Evolutionary conservation across 2,113 vertebrate genomes (phyloP), one percentile per base, ranked within the genome.

Genomic region (Lucifuga dentata): DNA sequence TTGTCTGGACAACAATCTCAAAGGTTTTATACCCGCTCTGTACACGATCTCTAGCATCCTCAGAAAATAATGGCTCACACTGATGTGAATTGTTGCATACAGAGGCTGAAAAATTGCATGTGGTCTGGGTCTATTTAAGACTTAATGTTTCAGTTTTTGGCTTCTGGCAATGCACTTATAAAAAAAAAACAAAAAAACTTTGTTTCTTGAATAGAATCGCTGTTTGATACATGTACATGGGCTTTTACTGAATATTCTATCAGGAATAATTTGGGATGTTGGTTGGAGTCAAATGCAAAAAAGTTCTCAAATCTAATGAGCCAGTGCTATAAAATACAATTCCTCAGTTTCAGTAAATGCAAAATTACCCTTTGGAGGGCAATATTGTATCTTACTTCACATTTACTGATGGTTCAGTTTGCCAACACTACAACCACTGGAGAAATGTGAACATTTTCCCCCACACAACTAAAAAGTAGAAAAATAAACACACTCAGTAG

Each of bases 1-100:
- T 71, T 78, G 51, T 50, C 59, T 71, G 56, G 67, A 73, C 67
- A 63, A 32, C 60, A 58, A 80, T 71, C 59, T 50, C 64, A 73
- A 56, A 59, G 41, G 45, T 16, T 72, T 53, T 76, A 35, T 50
- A 13, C 15, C n/a, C 36, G 10, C 20, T 67, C 15, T 57, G 24
- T 44, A 44, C 12, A 53, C 20, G 49, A 75, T 78, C 68, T 24
- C 39, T 51, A 12, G 39, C 49, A 66, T 68, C 32, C 13, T 52
- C 17, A 1, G 16, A 50, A 49, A 52, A 65, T 68, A 59, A 59
- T 5, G 6, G 8, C 51, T 49, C 40, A 66, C 16, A 68, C 15
- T 50, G 32, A 32, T 45, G 17, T 40, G 16, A 39, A 29, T 52
- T 64, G 32, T 53, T 52, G 17, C 58, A 65, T 56, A n/a, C 5